Evolutionary conservation across 1,140 invertebrate genomes (phyloP), one percentile per base, ranked within the genome.

Genomic region (Sycobia sp.): DNA sequence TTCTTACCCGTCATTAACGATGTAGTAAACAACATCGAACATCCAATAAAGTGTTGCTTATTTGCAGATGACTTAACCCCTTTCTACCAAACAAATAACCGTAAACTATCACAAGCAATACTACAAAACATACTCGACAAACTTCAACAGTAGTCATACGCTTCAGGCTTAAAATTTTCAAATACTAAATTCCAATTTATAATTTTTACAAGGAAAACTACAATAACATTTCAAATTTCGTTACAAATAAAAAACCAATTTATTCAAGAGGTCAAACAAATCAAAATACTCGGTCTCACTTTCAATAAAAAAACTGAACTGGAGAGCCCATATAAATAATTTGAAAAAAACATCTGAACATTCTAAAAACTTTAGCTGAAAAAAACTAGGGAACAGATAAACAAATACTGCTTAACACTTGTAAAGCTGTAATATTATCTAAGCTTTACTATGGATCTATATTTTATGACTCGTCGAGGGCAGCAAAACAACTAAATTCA

Each of bases 1-100:
- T 72, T 71, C 56, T 20, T 69, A 8, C 7, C 66, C 2, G 59
- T 68, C 0, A 62, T 72, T 1, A 71, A 72, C 36, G 53, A 61
- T n/a, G 58, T 66, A 4, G 38, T 14, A 9, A 32, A 51, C 47
- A 32, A 51, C 2, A n/a, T n/a, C n/a, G n/a, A n/a, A n/a, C n/a
- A n/a, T n/a, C n/a, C n/a, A n/a, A n/a, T n/a, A n/a, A n/a, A n/a
- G n/a, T n/a, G n/a, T n/a, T n/a, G n/a, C n/a, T n/a, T n/a, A n/a
- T n/a, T n/a, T n/a, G n/a, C n/a, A n/a, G n/a, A n/a, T n/a, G n/a
- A n/a, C n/a, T n/a, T n/a, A n/a, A n/a, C n/a, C n/a, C n/a, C n/a
- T n/a, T n/a, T n/a, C n/a, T n/a, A n/a, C n/a, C n/a, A n/a, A n/a
- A n/a, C n/a, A n/a, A n/a, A n/a, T n/a, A n/a, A n/a, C n/a, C n/a